Evolutionary conservation across 2,888 invertebrate genomes (phyloP).

Genomic region (Lithophane ornitopus): DNA sequence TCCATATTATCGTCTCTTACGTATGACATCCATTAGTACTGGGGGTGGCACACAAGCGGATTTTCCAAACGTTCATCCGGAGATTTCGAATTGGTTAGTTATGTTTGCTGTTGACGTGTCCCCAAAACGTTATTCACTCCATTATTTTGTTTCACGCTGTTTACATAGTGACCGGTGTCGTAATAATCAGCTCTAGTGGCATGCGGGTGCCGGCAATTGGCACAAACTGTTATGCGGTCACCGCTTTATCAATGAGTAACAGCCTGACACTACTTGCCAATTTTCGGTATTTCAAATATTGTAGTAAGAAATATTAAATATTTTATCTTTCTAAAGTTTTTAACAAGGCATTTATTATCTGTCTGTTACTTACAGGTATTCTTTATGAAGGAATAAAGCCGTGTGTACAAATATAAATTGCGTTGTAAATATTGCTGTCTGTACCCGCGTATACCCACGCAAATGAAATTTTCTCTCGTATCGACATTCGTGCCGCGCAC

Average conservation of each 20-base stretch:
- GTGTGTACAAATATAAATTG: constrained; percentile 21
- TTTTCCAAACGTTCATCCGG: background rate
- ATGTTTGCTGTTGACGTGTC: constrained; percentile 36
- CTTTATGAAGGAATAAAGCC: constrained; percentile 6
- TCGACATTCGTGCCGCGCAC: constrained; percentile 17
- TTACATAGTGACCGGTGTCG: constrained; percentile 61
- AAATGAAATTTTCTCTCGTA: constrained; percentile 39
- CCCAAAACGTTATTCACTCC: constrained; percentile 39
- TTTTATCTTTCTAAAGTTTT: background rate
- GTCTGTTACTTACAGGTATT: constrained; percentile 4
- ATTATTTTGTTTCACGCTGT: constrained; percentile 54
- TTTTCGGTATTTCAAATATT: constrained; percentile 45
- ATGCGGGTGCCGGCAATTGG: constrained; percentile 73
- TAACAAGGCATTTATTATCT: background rate
- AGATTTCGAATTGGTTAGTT: constrained; percentile 17
- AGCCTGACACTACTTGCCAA: constrained; percentile 49
- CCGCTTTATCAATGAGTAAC: constrained; percentile 74
- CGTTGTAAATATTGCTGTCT: constrained; percentile 26
- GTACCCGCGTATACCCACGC: constrained; percentile 22
- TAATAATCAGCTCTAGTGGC: constrained; percentile 69
- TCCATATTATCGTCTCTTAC: constrained; percentile 9
- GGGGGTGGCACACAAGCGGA: background rate
- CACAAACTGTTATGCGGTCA: constrained; percentile 74
- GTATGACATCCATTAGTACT: background rate
- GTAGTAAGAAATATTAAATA: constrained; percentile 19